These are phyloP conservation scores for Diachasmimorpha longicaudata DNA, from an alignment of 1,140 invertebrate genomes.

Conservation along the genomic window DNA sequence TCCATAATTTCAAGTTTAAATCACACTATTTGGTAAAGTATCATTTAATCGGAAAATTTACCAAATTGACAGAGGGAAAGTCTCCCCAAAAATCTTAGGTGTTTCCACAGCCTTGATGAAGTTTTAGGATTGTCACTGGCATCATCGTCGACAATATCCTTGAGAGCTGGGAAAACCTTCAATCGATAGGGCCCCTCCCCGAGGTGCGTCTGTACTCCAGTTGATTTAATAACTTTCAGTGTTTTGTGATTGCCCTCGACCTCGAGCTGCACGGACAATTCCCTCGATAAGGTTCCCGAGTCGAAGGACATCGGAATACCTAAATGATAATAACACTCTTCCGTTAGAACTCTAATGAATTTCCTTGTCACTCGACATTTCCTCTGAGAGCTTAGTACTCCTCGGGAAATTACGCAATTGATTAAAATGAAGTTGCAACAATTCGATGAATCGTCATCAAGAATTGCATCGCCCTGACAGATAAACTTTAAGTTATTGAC, in stretches of 20 bases:
- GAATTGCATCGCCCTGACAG: no score
- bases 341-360: background rate
- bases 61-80: conserved; percentile 56
- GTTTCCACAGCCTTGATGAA: conserved; percentile 42
- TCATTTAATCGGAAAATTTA: conserved; percentile 34
- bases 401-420: no score
- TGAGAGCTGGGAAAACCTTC: conserved; percentile 57
- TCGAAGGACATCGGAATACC: conserved; percentile 32
- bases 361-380: no score
- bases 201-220: conserved; percentile 57
- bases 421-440: no score
- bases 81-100: conserved; percentile 53
- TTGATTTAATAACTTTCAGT: conserved; percentile 43
- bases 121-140: conserved; percentile 18
- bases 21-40: background rate
- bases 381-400: no score
- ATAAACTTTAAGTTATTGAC: no score
- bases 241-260: conserved; percentile 29
- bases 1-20: no score
- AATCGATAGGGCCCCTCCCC: conserved; percentile 58
- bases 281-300: conserved; percentile 39
- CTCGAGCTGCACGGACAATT: conserved; percentile 28
- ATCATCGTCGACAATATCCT: conserved; percentile 48
- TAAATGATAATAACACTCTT: background rate
- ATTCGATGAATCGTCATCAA: no score